phyloP scores from a whole-genome alignment of 53 echinoderm and acorn worm genomes.

The Temnopleurus reevesii region DNA sequence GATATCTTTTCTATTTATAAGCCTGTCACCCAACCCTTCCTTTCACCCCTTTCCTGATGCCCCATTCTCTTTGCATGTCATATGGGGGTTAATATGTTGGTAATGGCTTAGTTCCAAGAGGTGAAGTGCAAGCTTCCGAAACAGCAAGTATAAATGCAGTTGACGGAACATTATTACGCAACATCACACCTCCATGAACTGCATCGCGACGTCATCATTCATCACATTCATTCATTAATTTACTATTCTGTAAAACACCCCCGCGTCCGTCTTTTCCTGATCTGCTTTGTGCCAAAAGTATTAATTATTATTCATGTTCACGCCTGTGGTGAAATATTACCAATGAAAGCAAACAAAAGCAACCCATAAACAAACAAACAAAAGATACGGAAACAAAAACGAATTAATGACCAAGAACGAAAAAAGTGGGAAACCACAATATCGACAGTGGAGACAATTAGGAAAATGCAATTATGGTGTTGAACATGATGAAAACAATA shows the following conservation, averaged over 20 bases:
- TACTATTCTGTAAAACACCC: background rate
- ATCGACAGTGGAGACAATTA: too few relatives aligned
- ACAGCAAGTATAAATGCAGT: background rate
- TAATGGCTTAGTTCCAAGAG: slow-evolving; percentile 14
- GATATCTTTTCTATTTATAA: background rate
- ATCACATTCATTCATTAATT: background rate
- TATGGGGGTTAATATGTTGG: background rate
- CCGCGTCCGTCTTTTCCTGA: too few relatives aligned
- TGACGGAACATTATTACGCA: background rate
- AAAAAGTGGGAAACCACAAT: too few relatives aligned
- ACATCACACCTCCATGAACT: background rate
- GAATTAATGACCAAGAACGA: too few relatives aligned
- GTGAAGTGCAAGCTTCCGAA: background rate
- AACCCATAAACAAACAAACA: too few relatives aligned
- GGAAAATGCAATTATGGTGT: too few relatives aligned
- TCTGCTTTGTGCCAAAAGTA: too few relatives aligned
- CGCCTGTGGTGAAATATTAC: too few relatives aligned
- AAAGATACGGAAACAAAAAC: too few relatives aligned
- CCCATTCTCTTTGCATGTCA: background rate
- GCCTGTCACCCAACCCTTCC: slow-evolving; percentile 1
- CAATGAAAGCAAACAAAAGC: too few relatives aligned
- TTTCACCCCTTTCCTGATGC: background rate
- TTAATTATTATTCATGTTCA: too few relatives aligned
- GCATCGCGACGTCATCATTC: background rate
- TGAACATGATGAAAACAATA: too few relatives aligned